A percentile compares a stretch with the other conserved stretches of the same genome.
Conservation (phyloP, 2,113 vertebrate species). For the Alces alces region DNA sequence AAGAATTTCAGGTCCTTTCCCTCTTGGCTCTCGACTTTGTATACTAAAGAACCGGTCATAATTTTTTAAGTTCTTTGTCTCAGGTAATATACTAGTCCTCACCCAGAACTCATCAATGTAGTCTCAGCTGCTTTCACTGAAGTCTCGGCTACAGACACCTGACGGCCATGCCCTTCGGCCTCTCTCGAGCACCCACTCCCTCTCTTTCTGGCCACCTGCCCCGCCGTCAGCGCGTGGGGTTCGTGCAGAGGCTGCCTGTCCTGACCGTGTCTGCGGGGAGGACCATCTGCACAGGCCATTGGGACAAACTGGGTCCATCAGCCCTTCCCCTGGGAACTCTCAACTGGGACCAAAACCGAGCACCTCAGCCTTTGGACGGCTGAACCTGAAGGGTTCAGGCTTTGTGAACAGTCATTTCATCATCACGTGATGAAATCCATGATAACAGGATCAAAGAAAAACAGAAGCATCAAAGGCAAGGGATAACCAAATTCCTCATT, state of each 20-base stretch:
- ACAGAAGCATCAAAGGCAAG: neutral
- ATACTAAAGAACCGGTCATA: neutral
- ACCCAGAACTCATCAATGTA: neutral
- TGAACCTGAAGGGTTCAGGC: neutral
- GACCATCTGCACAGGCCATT: neutral
- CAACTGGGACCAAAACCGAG: neutral
- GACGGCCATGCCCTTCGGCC: neutral
- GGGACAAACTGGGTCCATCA: neutral
- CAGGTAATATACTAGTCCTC: neutral
- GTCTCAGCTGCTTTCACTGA: neutral
- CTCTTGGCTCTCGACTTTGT: neutral
- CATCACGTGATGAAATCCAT: neutral
- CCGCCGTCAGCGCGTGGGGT: neutral
- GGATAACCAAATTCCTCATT: neutral
- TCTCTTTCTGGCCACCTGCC: neutral
- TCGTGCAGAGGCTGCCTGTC: neutral
- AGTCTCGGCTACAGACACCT: neutral
- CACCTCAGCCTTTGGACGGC: neutral
- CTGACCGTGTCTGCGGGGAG: neutral
- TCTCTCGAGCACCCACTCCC: neutral
- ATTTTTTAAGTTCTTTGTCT: neutral
- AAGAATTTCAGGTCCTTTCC: neutral
- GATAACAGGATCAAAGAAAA: neutral
- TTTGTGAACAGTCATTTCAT: neutral
- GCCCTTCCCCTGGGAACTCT: neutral